A percentile compares a stretch with the other conserved stretches of the same genome.
These are phyloP conservation scores for Barbus barbus DNA, from an alignment of 2,113 vertebrate genomes.

Conservation along the genomic window DNA sequence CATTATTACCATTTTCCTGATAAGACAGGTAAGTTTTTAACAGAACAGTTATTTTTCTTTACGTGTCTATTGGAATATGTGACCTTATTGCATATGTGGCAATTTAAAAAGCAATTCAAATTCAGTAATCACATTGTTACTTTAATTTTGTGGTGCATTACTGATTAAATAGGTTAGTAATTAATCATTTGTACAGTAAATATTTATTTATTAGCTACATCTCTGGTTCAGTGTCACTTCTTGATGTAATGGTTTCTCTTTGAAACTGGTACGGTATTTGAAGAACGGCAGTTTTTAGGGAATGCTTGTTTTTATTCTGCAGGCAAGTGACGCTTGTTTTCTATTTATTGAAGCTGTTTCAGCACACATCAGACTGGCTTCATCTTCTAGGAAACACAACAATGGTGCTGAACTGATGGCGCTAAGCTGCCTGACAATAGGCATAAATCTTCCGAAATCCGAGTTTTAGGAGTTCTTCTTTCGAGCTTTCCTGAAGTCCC, in stretches of 20 bases:
- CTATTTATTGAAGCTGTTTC: conserved; percentile 6
- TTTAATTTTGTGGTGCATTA: background rate
- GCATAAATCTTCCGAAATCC: conserved; percentile 24
- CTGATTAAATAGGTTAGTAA: background rate
- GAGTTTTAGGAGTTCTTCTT: conserved; percentile 23
- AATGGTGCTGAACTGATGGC: conserved; percentile 32
- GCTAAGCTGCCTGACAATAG: background rate
- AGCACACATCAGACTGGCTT: background rate
- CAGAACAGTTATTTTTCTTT: background rate
- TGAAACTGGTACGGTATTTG: background rate
- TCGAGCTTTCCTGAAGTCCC: conserved; percentile 3
- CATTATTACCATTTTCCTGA: background rate
- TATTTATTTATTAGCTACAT: background rate
- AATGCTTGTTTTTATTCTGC: background rate
- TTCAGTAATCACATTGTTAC: background rate
- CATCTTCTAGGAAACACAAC: background rate
- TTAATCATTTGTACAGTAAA: background rate
- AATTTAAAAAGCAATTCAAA: background rate
- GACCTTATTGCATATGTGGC: background rate
- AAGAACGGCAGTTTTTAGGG: background rate
- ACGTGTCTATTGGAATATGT: background rate
- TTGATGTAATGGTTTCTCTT: background rate
- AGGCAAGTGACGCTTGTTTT: background rate
- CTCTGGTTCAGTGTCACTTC: background rate
- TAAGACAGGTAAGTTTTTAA: background rate